Base-by-base conservation (phyloP, 2,797 vertebrate genomes). In the Myotis daubentonii region DNA sequence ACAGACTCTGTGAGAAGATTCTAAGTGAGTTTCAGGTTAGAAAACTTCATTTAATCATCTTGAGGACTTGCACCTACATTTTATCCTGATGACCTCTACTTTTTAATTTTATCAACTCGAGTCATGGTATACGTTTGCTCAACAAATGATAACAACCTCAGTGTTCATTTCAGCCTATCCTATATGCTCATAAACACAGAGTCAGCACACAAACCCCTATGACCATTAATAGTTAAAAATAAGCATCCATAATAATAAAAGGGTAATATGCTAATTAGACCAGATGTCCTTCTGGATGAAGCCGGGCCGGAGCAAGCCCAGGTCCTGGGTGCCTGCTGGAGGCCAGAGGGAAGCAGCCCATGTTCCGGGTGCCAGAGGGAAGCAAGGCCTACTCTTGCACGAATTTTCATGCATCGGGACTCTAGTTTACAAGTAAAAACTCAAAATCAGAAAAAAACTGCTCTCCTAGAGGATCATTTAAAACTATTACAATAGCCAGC, bases 361-460 rank as follows among this genome's bases (percentile, higher is more conserved):
- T 11, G 57, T 28, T 23, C 22, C 1, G 4, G 55, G 55, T 60
- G 55, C 57, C 57, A 28, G 57, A 62, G 13, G 60, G 60, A 62
- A 62, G 25, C 28, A 62, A 62, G 6, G 60, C 25, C 28, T 62
- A 30, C 60, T 62, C 28, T 62, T 62, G 60, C 28, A 62, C 13
- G 6, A 13, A 62, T 62, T 62, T 30, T 62, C 13, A 1, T 62
- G 28, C 60, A 30, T 62, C 28, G 1, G 57, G 57, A 28, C 60
- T 62, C 60, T 62, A 30, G 28, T 62, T 87, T 75, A 49, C 28
- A 93, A 87, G 82, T 38, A 84, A 81, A 83, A 93, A 66, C 49
- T 62, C 28, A 87, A 95, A 95, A 81, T 65, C 38, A 74, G 62
- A 81, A 76, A 89, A 93, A 92, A 88, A 49, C 3, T 22, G 9